Base-by-base conservation (phyloP, 2,113 vertebrate genomes). In the Pterocles burchelli region DNA sequence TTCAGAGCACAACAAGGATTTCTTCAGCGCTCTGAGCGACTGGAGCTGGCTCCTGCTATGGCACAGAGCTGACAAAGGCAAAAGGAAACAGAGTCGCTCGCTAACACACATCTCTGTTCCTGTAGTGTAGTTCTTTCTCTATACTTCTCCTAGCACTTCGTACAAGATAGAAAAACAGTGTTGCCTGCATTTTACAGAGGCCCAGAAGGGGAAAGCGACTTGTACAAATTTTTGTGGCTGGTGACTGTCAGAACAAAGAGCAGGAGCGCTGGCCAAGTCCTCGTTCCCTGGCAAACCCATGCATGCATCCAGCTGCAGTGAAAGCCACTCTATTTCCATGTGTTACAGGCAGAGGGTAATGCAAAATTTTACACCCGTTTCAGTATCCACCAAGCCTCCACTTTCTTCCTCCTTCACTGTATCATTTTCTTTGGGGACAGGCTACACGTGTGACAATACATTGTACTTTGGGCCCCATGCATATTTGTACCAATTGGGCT, bases 1-100 rank as follows among this genome's bases (percentile, higher is more conserved):
- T 96, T 93, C 93, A 68, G 94, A 85, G 97, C 95, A 79, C 97
- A 94, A 95, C 97, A 97, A 95, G 96, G 97, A 92, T 96, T 86
- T 94, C 97, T 96, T 96, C 97, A 54, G 93, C 95, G 97, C 96
- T 93, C 94, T 41, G 29, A 96, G 97, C 68, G 19, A 72, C 86
- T 70, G 29, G 87, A 85, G 97, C 96, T 96, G 97, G 95, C 96
- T 95, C 89, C 91, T 11, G 45, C 92, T 96, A 49, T 54, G 87
- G 92, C 52, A 79, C 92, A 73, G 96, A 21, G 54, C 6, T 76
- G 58, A 91, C 71, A 49, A 82, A 83, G 74, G 58, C 71, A n/a
- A 17, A 59, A 80, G 89, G 51, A 84, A 52, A 43, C 12, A 29
- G 68, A 81, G 41, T 43, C 67, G 13, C 67, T 83, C 14, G 3